Evolutionary conservation across 1,140 invertebrate species (phyloP), one percentile per base, ranked within the genome.

Genomic region (Anthonomus grandis): DNA sequence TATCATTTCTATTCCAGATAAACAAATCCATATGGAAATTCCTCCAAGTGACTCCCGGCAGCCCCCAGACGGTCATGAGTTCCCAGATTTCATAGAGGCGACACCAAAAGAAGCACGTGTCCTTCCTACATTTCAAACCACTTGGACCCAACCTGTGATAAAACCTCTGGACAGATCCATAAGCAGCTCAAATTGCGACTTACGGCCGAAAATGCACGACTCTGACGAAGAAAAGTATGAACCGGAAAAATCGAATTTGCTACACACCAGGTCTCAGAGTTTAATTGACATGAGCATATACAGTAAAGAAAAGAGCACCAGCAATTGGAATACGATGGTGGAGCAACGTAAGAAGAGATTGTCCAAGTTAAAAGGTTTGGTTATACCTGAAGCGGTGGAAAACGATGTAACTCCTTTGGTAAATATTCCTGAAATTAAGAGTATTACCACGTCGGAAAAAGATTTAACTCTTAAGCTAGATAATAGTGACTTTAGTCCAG

Each of bases 31-130:
- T 57, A 71, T 71, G 68, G 67, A 68, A 53, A 59, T 59, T 60
- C 67, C 60, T 34, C 62, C 67, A 42, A 71, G 59, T 61, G 62
- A 65, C 65, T 86, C 86, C 21, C 81, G 90, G 60, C 81, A 90
- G 66, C 90, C 90, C 57, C 90, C 90, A 41, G 90, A 93, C 74
- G 90, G 90, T 62, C 87, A 91, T 70, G 90, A 93, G 71, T 92
- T 91, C 75, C 90, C 84, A 21, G 85, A 86, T 64, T 86, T 84
- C 54, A 78, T 84, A 57, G 86, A 90, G 72, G 84, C 76, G 23
- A 39, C 19, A 34, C n/a, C 42, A 13, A 38, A 25, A 8, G 23
- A n/a, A 6, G 21, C 13, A 12, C 13, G 17, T 8, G 37, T 38
- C 23, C 10, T 19, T 13, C 17, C 34, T 25, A 13, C 18, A 5